Conservation (phyloP, 1,140 invertebrate genomes). For the Euwallacea similis region DNA sequence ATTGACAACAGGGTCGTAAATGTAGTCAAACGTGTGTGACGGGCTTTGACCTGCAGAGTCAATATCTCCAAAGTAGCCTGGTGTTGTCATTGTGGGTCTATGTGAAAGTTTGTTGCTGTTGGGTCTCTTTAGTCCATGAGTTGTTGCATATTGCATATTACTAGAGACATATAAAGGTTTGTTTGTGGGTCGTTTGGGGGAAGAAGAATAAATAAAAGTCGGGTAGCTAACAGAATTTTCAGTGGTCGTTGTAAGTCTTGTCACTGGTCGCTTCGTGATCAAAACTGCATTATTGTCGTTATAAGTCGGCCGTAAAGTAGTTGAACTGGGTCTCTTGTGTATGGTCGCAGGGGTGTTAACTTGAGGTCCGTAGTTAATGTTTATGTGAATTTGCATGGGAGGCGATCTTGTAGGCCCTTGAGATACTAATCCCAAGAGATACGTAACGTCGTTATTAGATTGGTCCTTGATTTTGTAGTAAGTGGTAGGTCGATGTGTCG, state of each 20-base stretch:
- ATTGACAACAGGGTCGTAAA: not conserved
- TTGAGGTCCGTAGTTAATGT: constrained; percentile 47
- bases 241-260: not conserved
- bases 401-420: constrained; percentile 21
- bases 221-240: constrained; percentile 7
- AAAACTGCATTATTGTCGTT: not conserved
- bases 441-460: constrained; percentile 34
- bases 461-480: constrained; percentile 14
- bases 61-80: no score
- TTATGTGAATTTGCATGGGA: constrained; percentile 45
- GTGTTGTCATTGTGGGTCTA: no score
- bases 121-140: constrained; percentile 19
- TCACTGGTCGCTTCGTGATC: constrained; percentile 18
- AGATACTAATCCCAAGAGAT: constrained; percentile 35
- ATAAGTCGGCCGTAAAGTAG: no score
- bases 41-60: no score
- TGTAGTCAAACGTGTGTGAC: no score
- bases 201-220: constrained; percentile 8
- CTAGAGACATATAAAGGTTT: not conserved
- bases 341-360: no score
- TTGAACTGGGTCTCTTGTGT: no score
- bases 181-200: not conserved
- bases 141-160: not conserved
- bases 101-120: constrained; percentile 26
- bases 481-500: not conserved